A percentile compares a stretch with the other conserved stretches of the same genome.
Evolutionary conservation across 2,888 invertebrate species (phyloP).

Genomic region (Chloroclystis v-ata): DNA sequence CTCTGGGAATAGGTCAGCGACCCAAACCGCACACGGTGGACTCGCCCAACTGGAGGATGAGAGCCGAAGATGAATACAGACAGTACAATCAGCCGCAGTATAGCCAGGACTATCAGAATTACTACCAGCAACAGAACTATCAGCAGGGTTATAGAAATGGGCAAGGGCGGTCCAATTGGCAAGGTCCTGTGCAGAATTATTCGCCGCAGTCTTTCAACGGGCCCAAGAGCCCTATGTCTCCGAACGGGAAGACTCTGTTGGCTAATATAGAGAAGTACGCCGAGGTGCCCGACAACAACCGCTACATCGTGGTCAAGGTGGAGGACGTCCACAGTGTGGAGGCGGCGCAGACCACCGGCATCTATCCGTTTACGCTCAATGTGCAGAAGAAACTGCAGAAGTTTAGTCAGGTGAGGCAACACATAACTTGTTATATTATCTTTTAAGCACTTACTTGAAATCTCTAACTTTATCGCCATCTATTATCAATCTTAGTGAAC

Average conservation of each 20-base stretch:
- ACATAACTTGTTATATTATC: no score
- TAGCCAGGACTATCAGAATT: conserved; percentile 43
- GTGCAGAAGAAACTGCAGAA: conserved; percentile 80
- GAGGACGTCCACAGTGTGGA: conserved; percentile 77
- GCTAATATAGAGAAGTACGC: conserved; percentile 64
- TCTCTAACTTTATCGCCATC: no score
- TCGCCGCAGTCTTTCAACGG: conserved; percentile 47
- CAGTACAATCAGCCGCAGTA: conserved; percentile 49
- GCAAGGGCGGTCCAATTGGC: conserved; percentile 37
- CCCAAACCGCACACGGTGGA: conserved; percentile 83
- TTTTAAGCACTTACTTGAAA: no score
- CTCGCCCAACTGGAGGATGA: conserved; percentile 65
- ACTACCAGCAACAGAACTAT: conserved; percentile 36
- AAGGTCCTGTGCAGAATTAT: conserved; percentile 41
- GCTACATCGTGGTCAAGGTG: conserved; percentile 81
- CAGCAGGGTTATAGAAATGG: conserved; percentile 40
- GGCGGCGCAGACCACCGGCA: conserved; percentile 71
- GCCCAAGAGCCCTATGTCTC: conserved; percentile 58
- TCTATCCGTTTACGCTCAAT: conserved; percentile 79
- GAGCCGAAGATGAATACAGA: conserved; percentile 39
- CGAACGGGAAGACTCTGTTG: conserved; percentile 55
- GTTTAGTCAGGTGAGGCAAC: conserved; percentile 71
- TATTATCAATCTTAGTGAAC: no score
- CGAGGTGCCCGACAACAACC: conserved; percentile 39
- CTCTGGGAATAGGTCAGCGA: conserved; percentile 85